Evolutionary conservation across 2,113 vertebrate species (phyloP).

Genomic region (Nothocercus julius): DNA sequence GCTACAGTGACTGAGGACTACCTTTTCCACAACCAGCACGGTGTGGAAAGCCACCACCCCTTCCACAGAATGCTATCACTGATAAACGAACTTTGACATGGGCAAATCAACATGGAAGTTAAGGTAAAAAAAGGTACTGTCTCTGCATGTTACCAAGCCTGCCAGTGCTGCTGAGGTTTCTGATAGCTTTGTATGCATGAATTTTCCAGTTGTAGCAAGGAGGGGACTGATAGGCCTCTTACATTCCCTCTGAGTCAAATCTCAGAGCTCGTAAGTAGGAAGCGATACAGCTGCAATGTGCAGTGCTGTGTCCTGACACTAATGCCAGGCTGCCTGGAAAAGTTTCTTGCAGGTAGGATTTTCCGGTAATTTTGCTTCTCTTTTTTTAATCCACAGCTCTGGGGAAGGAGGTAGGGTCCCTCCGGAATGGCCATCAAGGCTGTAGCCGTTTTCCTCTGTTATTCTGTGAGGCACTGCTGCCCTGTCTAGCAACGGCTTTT

Average conservation of each 20-base stretch:
- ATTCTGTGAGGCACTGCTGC: neutral
- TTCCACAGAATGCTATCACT: neutral
- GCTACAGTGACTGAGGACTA: neutral
- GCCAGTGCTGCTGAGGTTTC: neutral
- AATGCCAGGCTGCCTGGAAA: neutral
- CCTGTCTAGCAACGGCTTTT: neutral
- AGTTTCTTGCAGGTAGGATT: neutral
- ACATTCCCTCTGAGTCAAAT: neutral
- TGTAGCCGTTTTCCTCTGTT: neutral
- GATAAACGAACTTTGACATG: neutral
- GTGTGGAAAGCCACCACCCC: neutral
- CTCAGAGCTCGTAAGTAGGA: neutral
- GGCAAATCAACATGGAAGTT: neutral
- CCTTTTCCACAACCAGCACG: neutral
- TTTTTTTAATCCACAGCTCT: neutral
- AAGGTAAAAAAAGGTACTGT: slow-evolving; percentile 9
- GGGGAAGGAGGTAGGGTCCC: neutral
- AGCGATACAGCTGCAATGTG: neutral
- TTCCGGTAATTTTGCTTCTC: neutral
- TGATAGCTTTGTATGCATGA: neutral
- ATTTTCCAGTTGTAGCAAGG: neutral
- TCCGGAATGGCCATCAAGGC: neutral
- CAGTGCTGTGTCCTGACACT: neutral
- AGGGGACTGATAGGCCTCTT: neutral
- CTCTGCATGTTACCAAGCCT: neutral